Evolutionary conservation across 2,113 vertebrate species (phyloP).

Genomic region (Paramormyrops kingsleyae): DNA sequence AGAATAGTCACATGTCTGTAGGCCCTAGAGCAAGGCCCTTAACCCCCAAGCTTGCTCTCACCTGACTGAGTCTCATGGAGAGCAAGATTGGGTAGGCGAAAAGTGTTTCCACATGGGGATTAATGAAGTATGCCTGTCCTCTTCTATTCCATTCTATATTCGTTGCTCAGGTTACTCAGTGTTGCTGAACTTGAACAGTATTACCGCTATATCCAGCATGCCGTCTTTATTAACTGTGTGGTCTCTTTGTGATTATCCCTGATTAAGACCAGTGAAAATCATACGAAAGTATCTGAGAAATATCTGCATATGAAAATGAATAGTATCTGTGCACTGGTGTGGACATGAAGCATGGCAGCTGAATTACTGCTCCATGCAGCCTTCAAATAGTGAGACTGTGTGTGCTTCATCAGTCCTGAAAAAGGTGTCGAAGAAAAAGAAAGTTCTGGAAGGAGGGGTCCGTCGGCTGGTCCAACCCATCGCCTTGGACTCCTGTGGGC

Average conservation of each 20-base stretch:
- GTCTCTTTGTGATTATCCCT: neutral
- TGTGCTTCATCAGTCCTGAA: conserved; percentile 57
- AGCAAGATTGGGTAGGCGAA: neutral
- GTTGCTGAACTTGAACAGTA: neutral
- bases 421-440: conserved; percentile 76
- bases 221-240: neutral
- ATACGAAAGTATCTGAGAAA: neutral
- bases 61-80: neutral
- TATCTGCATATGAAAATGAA: neutral
- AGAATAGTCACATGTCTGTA: neutral
- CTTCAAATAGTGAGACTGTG: neutral
- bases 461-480: conserved; percentile 75
- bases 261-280: neutral
- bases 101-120: neutral
- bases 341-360: neutral
- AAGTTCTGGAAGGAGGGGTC: conserved; percentile 62
- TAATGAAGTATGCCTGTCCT: neutral
- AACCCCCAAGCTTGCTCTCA: neutral
- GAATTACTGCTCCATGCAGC: neutral
- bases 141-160: neutral
- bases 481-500: conserved; percentile 75
- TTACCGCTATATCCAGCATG: neutral
- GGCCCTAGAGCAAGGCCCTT: too few species aligned
- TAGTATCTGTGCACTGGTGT: neutral
- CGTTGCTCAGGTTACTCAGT: neutral